Evolutionary conservation across 2,113 vertebrate genomes (phyloP), one percentile per base, ranked within the genome.

Genomic region (Genyomyrus donnyi): DNA sequence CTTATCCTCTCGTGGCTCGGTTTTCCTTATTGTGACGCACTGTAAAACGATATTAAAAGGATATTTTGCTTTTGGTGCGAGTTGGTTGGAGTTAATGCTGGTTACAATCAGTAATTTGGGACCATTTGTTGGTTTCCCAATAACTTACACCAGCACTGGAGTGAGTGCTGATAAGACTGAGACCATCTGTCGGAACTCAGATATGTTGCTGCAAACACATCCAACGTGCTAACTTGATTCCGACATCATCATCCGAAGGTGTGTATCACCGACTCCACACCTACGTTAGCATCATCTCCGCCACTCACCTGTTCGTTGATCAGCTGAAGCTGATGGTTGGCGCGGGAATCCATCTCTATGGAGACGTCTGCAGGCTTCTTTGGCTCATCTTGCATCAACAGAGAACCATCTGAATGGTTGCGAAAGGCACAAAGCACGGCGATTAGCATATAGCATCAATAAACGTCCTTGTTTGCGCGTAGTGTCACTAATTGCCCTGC

Each of bases 311-410:
- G 97, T 91, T 98, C 98, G 4, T 98, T 96, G 62, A 98, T 97
- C 49, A 98, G 96, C 89, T 98, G 97, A 31, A 98, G 95, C 90
- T 98, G 98, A 90, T 97, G 93, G 91, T 97, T 98, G 58, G 93
- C 93, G 91, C 95, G 95, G 31, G 96, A 95, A 91, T 97, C 97
- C 96, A 98, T 98, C 91, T 98, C 94, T 0, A 98, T 98, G 93
- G 97, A 95, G 53, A 98, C 97, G 0, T 97, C 97, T 2, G 95
- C 97, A 1, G 96, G 88, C 91, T 96, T 96, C 88, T 94, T 94
- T 0, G 96, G 94, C 87, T 98, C 97, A 5, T 98, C 96, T 92
- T 97, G 97, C 94, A 98, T 96, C 93, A 98, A 93, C 66, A 97
- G 96, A 0, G 97, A 96, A 90, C 96, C 95, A 70, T 96, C 97